These are phyloP conservation scores for Pelobates cultripes DNA, from an alignment of 2,797 vertebrate genomes.

Conservation along the genomic window DNA sequence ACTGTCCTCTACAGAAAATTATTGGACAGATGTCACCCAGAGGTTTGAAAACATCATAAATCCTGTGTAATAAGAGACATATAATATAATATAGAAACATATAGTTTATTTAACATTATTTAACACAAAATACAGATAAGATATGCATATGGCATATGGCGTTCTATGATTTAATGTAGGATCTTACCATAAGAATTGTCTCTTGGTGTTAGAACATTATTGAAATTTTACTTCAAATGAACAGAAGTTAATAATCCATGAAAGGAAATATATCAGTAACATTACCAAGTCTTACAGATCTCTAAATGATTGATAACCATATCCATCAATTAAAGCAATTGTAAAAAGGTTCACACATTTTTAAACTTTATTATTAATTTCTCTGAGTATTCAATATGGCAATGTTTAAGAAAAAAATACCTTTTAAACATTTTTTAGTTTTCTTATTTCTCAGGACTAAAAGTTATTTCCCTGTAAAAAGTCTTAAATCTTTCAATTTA, in stretches of 20 bases:
- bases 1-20: too few species aligned
- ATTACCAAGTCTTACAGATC: not conserved
- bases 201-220: not conserved
- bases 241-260: not conserved
- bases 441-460: not conserved
- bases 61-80: too few species aligned
- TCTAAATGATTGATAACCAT: not conserved
- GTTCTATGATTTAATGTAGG: not conserved
- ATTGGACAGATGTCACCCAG: too few species aligned
- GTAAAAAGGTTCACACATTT: not conserved
- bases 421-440: not conserved
- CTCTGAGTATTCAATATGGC: too few species aligned
- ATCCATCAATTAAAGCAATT: not conserved
- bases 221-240: not conserved
- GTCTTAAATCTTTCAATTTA: not conserved
- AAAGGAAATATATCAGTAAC: not conserved
- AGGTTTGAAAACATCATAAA: too few species aligned
- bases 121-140: too few species aligned
- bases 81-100: too few species aligned
- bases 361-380: too few species aligned
- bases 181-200: not conserved
- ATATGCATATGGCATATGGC: too few species aligned
- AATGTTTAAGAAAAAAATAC: too few species aligned
- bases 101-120: too few species aligned
- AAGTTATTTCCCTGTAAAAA: not conserved